Base-by-base conservation (phyloP, 2,797 vertebrate species). In the Molossus alvarezi region DNA sequence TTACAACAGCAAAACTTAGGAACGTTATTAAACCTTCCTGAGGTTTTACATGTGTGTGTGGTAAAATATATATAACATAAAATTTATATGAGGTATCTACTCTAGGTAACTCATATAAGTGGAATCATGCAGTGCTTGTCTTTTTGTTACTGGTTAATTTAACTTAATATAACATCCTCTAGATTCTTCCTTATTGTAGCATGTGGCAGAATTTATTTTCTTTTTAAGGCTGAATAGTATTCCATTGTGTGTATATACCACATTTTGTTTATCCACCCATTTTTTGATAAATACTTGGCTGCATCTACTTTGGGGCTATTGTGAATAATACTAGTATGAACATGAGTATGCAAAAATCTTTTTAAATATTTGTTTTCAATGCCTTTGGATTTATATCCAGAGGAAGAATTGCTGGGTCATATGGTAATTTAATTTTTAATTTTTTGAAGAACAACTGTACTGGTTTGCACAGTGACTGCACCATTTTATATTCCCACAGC, bases 1-100 rank as follows among this genome's bases (percentile, higher is more conserved):
- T 81, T 93, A 69, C 21, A 86, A 60, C 10, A 90, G n/a, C 60
- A 90, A 9, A 90, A 45, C 12, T 86, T 75, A 60, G 18, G n/a
- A 55, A 75, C 2, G 4, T 55, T 86, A 86, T 9, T 80, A 73
- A 90, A 76, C 62, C 3, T 37, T 89, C 77, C 18, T 20, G 72
- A 62, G 27, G 20, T 37, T 64, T 51, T 57, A 17, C 14, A 76
- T 27, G 55, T 72, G 12, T 57, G 33, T 48, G 3, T 88, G 23
- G 3, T 45, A 45, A 45, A 45, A 45, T 45, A 45, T 45, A 45
- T 45, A 45, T 45, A 45, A 45, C 41, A 45, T 45, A 45, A 45
- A 45, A 45, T 45, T 45, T 45, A 45, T 45, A 45, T 45, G 41
- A 45, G 41, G 41, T 45, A 45, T 45, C 41, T 45, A 45, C 41